These are phyloP conservation scores for Choloepus didactylus DNA, from an alignment of 2,797 vertebrate species.

Conservation along the genomic window DNA sequence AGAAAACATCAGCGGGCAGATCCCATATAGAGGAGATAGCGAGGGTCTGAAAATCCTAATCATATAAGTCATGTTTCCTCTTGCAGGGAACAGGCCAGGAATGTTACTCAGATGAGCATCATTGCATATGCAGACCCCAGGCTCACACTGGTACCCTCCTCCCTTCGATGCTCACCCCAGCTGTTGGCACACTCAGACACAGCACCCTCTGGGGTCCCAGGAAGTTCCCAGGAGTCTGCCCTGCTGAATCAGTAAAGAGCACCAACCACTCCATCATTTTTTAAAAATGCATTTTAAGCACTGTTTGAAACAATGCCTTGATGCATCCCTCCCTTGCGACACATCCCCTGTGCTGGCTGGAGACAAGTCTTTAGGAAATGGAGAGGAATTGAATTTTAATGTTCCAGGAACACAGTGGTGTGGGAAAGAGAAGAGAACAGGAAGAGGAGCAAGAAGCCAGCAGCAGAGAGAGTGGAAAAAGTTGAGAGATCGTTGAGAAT, in stretches of 20 bases:
- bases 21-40: rapidly evolving
- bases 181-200: background rate
- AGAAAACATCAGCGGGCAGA: background rate
- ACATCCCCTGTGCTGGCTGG: background rate
- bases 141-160: background rate
- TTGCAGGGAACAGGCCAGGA: background rate
- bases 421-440: background rate
- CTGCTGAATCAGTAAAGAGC: background rate
- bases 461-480: background rate
- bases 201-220: background rate
- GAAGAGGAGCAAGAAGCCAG: background rate
- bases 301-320: background rate
- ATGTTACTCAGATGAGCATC: background rate
- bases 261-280: background rate
- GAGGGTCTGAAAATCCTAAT: background rate
- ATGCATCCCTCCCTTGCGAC: background rate
- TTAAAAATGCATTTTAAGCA: background rate
- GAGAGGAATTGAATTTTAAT: background rate
- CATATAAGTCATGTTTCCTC: background rate
- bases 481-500: background rate
- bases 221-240: background rate
- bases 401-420: background rate
- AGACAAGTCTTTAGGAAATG: background rate
- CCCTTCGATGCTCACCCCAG: background rate
- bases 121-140: background rate